Conservation (phyloP, 2,113 vertebrate species). For the Aptenodytes patagonicus region DNA sequence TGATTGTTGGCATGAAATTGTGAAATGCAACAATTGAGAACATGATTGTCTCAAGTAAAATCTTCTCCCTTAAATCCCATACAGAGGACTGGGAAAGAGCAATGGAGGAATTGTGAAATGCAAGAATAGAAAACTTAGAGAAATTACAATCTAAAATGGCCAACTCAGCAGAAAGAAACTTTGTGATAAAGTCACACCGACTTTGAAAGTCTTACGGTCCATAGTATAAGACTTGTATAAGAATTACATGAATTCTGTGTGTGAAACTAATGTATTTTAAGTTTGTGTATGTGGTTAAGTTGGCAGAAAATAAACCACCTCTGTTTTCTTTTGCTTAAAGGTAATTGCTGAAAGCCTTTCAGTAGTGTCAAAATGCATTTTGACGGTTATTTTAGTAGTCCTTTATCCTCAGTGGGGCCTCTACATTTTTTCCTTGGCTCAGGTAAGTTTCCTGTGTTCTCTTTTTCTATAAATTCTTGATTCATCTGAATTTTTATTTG, state of each 20-base stretch:
- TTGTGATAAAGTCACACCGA: not conserved
- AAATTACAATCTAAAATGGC: not conserved
- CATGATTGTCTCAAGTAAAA: not conserved
- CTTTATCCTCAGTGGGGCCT: slow-evolving; percentile 86
- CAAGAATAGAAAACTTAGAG: not conserved
- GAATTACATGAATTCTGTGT: not conserved
- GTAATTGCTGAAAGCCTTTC: slow-evolving; percentile 91
- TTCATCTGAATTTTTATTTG: not conserved
- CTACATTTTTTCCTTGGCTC: slow-evolving; percentile 85
- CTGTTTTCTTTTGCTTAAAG: slow-evolving; percentile 53
- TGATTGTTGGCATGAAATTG: not conserved
- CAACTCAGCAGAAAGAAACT: not conserved
- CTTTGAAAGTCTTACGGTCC: not conserved
- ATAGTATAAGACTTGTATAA: not conserved
- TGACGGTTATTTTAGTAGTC: slow-evolving; percentile 84
- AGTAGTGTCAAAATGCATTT: slow-evolving; percentile 83
- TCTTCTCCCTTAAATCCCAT: not conserved
- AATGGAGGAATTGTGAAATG: not conserved
- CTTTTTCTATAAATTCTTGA: not conserved
- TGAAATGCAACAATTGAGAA: not conserved
- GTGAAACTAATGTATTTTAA: not conserved
- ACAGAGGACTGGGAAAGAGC: not conserved
- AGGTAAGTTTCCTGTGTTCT: slow-evolving; percentile 73
- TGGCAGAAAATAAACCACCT: not conserved
- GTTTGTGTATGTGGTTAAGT: not conserved